Evolutionary conservation across 1,140 invertebrate species (phyloP).

Genomic region (Hyposmocoma kahamanoa): DNA sequence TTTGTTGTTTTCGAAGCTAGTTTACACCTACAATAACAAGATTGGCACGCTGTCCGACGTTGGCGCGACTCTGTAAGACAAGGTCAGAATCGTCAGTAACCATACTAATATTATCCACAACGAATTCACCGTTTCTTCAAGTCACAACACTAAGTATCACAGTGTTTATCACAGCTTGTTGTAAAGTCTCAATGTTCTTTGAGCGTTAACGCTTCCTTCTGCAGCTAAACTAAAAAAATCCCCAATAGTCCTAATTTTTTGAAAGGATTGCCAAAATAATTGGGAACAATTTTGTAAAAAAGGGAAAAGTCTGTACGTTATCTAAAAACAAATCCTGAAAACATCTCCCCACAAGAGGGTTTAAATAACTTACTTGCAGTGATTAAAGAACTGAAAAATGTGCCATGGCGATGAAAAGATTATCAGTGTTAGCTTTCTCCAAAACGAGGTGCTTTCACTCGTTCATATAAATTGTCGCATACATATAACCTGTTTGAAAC

Average conservation of each 20-base stretch:
- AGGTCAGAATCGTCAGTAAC: conserved; percentile 60
- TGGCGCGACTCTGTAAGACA: conserved; percentile 54
- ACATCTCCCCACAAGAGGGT: background rate
- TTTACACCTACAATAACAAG: no score
- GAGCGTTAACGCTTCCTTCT: conserved; percentile 2
- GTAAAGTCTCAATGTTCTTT: conserved; percentile 22
- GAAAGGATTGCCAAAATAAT: background rate
- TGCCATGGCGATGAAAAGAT: background rate
- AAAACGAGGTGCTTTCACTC: background rate
- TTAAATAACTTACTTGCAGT: background rate
- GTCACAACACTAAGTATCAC: conserved; percentile 49
- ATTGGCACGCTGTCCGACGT: conserved; percentile 45
- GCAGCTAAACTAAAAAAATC: background rate
- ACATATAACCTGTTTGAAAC: conserved; percentile 17
- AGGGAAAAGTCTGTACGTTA: background rate
- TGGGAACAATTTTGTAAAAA: background rate
- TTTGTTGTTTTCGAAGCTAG: no score
- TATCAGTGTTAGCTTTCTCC: background rate
- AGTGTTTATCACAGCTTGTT: conserved; percentile 42
- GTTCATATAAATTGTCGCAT: background rate
- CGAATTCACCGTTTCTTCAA: conserved; percentile 40
- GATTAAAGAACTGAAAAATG: background rate
- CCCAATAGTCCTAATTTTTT: background rate
- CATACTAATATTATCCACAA: conserved; percentile 18
- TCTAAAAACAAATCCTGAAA: background rate